A percentile compares a stretch with the other conserved stretches of the same genome.
Conservation (phyloP, 2,113 vertebrate species). For the Elaphurus davidianus region DNA sequence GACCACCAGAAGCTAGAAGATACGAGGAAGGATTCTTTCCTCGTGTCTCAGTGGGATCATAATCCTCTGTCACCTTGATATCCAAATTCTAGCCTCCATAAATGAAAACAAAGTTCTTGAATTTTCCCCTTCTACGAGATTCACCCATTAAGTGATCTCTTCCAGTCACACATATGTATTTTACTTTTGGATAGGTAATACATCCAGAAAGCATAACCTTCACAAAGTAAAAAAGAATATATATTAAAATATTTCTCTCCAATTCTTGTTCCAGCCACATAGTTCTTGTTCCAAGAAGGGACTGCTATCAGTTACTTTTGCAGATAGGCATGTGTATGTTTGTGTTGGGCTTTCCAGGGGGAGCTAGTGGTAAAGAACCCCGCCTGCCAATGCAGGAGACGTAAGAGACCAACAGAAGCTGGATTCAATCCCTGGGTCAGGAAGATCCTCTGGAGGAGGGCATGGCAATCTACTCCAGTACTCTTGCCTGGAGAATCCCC, state of each 20-base stretch:
- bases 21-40: neutral
- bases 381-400: fast-evolving
- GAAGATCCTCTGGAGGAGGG: neutral
- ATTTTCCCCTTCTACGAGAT: neutral
- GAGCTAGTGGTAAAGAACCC: neutral
- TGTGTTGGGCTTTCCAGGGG: neutral
- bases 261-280: neutral
- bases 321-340: neutral
- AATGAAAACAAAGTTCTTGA: neutral
- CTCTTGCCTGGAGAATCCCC: neutral
- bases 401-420: neutral
- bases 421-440: neutral
- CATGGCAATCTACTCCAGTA: neutral
- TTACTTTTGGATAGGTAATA: neutral
- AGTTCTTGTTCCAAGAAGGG: neutral
- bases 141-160: neutral
- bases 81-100: neutral
- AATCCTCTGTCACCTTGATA: neutral
- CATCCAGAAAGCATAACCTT: neutral
- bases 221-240: neutral
- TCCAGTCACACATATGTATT: neutral
- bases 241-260: neutral
- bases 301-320: neutral
- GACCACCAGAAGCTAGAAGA: neutral
- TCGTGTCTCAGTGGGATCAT: neutral